Percentiles rank a stretch among this genome's conserved stretches.
These are phyloP conservation scores for Megaptera novaeangliae DNA, from an alignment of 2,113 vertebrate genomes.

Conservation along the genomic window DNA sequence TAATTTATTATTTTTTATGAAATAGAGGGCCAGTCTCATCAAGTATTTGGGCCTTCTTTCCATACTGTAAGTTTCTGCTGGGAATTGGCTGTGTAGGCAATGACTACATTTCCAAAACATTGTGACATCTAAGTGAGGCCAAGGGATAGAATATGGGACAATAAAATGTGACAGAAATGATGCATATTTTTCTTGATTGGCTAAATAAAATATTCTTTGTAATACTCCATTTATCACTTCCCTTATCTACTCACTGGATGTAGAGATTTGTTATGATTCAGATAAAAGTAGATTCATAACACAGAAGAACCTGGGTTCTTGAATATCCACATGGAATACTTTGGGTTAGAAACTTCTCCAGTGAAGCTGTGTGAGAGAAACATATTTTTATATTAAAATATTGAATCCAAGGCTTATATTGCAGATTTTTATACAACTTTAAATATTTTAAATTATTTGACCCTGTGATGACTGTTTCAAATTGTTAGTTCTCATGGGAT, in stretches of 20 bases:
- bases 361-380: neutral
- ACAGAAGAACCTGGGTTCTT: neutral
- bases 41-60: neutral
- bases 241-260: neutral
- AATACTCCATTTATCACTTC: neutral
- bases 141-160: neutral
- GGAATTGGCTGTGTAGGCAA: neutral
- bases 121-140: neutral
- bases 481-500: neutral
- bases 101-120: neutral
- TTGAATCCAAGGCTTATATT: neutral
- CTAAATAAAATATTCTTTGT: neutral
- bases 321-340: neutral
- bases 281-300: neutral
- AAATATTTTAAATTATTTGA: neutral
- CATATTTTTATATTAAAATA: neutral
- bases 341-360: neutral
- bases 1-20: neutral
- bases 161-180: neutral
- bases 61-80: neutral
- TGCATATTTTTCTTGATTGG: neutral
- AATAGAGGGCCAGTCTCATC: neutral
- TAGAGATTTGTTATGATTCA: neutral
- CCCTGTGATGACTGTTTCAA: neutral
- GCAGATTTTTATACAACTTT: neutral